These are phyloP conservation scores for Panthera tigris DNA, from an alignment of 2,113 vertebrate species.

Conservation along the genomic window DNA sequence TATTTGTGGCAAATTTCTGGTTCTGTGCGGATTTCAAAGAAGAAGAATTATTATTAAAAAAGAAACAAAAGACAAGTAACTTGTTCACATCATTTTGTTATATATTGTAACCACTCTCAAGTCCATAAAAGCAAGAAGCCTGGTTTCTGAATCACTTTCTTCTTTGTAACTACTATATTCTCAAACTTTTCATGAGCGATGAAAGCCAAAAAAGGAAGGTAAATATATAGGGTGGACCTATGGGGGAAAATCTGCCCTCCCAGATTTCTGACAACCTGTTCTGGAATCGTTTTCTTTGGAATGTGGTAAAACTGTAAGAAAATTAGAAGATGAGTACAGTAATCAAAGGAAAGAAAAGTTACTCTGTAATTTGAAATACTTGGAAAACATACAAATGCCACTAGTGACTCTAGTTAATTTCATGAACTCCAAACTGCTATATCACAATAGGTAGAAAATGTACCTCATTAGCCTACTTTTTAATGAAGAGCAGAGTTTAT, in stretches of 20 bases:
- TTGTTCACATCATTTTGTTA: not conserved
- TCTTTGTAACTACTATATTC: not conserved
- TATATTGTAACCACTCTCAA: not conserved
- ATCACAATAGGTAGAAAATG: not conserved
- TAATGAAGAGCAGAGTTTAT: not conserved
- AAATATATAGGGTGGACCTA: not conserved
- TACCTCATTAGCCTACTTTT: not conserved
- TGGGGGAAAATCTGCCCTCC: not conserved
- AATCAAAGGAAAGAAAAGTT: not conserved
- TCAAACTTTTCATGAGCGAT: not conserved
- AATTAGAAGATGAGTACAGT: not conserved
- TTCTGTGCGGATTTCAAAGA: constrained; percentile 76
- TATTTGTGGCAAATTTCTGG: constrained; percentile 92
- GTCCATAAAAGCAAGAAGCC: not conserved
- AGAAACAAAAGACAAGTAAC: not conserved
- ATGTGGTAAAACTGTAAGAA: not conserved
- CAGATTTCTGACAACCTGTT: not conserved
- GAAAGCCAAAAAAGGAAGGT: not conserved
- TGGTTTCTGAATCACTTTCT: constrained; percentile 37
- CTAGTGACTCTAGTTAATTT: not conserved
- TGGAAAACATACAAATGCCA: not conserved
- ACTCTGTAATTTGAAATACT: constrained; percentile 23
- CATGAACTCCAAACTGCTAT: not conserved
- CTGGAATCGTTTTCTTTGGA: constrained; percentile 24
- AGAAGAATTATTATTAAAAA: constrained; percentile 37